Percentiles rank a stretch among this genome's conserved stretches.
These are phyloP conservation scores for Pterophyllum scalare DNA, from an alignment of 2,113 vertebrate genomes.

Conservation along the genomic window DNA sequence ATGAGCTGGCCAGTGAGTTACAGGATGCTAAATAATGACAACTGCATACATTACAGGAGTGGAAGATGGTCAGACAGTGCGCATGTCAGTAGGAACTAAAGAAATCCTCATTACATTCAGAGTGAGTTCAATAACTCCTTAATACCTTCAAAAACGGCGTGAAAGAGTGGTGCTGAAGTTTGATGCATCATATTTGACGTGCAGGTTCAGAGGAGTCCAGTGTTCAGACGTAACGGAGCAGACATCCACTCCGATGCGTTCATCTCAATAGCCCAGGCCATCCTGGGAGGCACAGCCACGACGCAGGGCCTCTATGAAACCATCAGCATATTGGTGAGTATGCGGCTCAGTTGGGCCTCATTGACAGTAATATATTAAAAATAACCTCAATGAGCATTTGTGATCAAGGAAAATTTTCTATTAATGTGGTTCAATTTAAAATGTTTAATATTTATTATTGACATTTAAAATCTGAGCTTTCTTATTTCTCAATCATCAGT, in stretches of 20 bases:
- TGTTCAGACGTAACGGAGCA: slow-evolving; percentile 88
- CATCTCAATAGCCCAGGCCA: slow-evolving; percentile 92
- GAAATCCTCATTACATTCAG: slow-evolving; percentile 94
- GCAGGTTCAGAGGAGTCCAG: slow-evolving; percentile 92
- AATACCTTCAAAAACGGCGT: not conserved
- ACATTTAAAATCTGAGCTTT: too few species aligned
- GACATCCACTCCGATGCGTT: slow-evolving; percentile 92
- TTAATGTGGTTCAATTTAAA: not conserved
- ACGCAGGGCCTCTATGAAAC: slow-evolving; percentile 89
- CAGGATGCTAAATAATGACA: not conserved
- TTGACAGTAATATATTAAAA: not conserved
- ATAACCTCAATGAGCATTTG: not conserved
- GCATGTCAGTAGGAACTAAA: slow-evolving; percentile 89
- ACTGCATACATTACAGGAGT: slow-evolving; percentile 81
- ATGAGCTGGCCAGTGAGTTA: too few species aligned
- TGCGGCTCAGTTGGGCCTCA: too few species aligned
- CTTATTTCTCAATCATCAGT: too few species aligned
- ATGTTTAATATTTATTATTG: not conserved
- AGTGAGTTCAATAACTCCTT: slow-evolving; percentile 70
- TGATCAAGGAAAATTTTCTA: too few species aligned
- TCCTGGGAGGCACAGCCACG: slow-evolving; percentile 90
- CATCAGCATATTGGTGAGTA: slow-evolving; percentile 87
- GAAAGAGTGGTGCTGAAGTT: rapidly evolving
- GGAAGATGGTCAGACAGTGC: slow-evolving; percentile 92
- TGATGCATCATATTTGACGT: not conserved